Conservation (phyloP, 2,888 invertebrate species). For the Zaprionus bogoriensis region DNA sequence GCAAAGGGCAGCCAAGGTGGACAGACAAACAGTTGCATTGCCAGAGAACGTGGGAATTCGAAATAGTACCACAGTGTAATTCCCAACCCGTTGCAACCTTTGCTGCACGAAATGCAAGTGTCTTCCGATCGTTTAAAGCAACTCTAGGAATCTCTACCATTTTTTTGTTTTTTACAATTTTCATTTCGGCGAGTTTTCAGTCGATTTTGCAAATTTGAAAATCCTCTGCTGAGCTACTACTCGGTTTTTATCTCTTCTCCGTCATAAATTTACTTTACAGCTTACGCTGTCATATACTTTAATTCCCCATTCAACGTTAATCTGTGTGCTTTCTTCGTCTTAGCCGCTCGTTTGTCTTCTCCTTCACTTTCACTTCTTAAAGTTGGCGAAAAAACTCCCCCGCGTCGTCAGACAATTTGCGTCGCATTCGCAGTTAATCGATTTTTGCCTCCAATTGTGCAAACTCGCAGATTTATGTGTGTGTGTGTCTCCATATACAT, state of each 20-base stretch:
- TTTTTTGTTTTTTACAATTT: too few species aligned
- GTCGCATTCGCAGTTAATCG: constrained; percentile 54
- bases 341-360: neutral
- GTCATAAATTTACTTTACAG: neutral
- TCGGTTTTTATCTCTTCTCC: neutral
- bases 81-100: too few species aligned
- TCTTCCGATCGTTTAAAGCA: too few species aligned
- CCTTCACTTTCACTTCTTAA: neutral
- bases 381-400: neutral
- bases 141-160: too few species aligned
- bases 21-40: neutral
- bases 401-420: too few species aligned
- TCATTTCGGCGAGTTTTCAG: too few species aligned
- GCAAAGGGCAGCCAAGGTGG: neutral
- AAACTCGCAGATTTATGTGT: constrained; percentile 20
- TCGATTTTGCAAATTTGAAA: too few species aligned
- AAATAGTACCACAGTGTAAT: too few species aligned
- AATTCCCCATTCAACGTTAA: neutral
- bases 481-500: neutral
- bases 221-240: too few species aligned
- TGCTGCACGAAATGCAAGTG: too few species aligned
- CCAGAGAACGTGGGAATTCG: constrained; percentile 14
- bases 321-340: neutral
- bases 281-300: neutral
- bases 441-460: constrained; percentile 39